phyloP scores from a whole-genome alignment of 1,140 invertebrate genomes.

The Bombus confusus region DNA sequence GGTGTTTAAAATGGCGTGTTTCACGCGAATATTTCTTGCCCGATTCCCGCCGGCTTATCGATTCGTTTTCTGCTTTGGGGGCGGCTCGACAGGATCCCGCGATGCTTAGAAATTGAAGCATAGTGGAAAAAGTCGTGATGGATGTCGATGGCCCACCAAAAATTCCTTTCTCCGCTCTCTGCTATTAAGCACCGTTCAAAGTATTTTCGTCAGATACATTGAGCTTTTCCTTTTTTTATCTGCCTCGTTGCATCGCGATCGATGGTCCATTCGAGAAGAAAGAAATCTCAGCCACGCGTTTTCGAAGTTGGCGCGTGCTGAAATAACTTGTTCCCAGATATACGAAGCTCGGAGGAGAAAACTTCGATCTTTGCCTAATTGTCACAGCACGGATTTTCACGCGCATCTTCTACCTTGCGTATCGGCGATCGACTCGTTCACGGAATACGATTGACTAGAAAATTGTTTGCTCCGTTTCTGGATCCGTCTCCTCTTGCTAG shows the following conservation, averaged over 20 bases:
- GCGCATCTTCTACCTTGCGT: not conserved
- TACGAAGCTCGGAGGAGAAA: not conserved
- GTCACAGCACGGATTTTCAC: not conserved
- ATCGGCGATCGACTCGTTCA: not conserved
- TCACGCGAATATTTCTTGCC: constrained; percentile 20
- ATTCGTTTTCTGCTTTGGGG: constrained; percentile 12
- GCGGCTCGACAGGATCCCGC: not conserved
- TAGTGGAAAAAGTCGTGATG: not conserved
- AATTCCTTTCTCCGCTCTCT: not conserved
- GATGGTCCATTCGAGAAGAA: not conserved
- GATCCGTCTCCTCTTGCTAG: not conserved
- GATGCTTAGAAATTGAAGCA: constrained; percentile 15
- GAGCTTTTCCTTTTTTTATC: too few species aligned
- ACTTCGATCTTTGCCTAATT: not conserved
- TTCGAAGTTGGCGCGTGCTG: not conserved
- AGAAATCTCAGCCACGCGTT: constrained; percentile 7
- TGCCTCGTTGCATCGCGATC: not conserved
- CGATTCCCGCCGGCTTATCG: not conserved
- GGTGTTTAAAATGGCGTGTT: constrained; percentile 9
- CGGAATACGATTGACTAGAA: constrained; percentile 57
- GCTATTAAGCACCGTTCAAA: constrained; percentile 9
- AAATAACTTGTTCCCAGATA: not conserved
- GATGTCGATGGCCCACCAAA: not conserved
- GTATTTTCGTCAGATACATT: not conserved
- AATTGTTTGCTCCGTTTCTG: constrained; percentile 29